Percentiles rank a stretch among this genome's conserved stretches.
These are phyloP conservation scores for Mya arenaria DNA, from an alignment of 1,140 invertebrate species.

Conservation along the genomic window DNA sequence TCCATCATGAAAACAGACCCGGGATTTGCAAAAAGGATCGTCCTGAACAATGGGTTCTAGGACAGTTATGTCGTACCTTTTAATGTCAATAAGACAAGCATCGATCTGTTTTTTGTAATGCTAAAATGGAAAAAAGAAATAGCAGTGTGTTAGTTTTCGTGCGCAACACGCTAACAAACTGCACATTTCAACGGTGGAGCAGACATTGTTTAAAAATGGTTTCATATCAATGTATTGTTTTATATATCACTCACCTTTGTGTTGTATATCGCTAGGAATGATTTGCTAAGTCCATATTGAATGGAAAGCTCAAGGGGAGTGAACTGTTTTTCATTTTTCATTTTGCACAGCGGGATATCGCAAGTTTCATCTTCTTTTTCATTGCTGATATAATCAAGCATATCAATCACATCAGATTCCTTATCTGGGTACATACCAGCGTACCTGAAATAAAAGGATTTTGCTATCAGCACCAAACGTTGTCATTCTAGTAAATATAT, in stretches of 20 bases:
- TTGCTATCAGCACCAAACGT: no score
- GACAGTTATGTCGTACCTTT: neutral
- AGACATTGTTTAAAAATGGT: neutral
- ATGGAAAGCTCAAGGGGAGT: conserved; percentile 67
- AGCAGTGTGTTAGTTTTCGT: neutral
- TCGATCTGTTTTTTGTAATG: neutral
- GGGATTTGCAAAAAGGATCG: neutral
- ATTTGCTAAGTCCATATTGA: conserved; percentile 51
- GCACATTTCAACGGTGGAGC: neutral
- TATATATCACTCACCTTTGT: conserved; percentile 29
- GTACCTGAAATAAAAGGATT: conserved; percentile 24
- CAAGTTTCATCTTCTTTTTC: neutral
- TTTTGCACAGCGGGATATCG: conserved; percentile 57
- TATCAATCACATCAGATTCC: conserved; percentile 50
- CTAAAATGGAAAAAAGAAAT: neutral
- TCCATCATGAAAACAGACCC: neutral
- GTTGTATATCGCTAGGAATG: conserved; percentile 63
- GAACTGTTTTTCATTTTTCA: conserved; percentile 60
- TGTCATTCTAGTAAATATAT: no score
- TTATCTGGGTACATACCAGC: conserved; percentile 62
- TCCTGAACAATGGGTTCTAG: neutral
- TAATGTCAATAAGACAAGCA: neutral
- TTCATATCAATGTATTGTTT: neutral
- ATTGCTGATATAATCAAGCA: conserved; percentile 53
- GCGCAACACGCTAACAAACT: neutral